A percentile compares a stretch with the other conserved stretches of the same genome.
These are phyloP conservation scores for Rhamphomyia laevipes DNA, from an alignment of 2,888 invertebrate species.

Conservation along the genomic window DNA sequence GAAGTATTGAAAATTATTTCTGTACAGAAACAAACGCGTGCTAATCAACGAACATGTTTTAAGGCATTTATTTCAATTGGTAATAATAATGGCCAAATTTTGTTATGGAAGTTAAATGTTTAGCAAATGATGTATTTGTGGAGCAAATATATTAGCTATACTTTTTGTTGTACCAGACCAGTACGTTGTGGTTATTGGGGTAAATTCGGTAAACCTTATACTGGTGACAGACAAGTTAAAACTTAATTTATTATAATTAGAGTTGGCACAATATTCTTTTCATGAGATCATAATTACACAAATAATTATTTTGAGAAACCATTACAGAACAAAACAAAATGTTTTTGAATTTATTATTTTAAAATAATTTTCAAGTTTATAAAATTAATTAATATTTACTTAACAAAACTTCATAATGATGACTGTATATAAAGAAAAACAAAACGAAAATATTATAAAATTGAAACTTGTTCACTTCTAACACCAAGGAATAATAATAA, in stretches of 20 bases:
- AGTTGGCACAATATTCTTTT: no score
- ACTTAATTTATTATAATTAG: conserved; percentile 21
- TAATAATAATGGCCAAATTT: conserved; percentile 97
- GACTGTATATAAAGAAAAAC: no score
- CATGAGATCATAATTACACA: no score
- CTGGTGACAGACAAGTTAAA: conserved; percentile 38
- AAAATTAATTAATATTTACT: no score
- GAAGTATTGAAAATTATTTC: conserved; percentile 99
- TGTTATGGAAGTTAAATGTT: conserved; percentile 98
- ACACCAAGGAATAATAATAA: no score
- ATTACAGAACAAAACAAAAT: no score
- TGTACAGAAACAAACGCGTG: conserved; percentile 99
- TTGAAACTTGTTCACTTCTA: no score
- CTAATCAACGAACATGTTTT: conserved; percentile 98
- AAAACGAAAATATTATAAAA: no score
- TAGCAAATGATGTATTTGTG: conserved; percentile 99
- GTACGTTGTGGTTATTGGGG: conserved; percentile 99
- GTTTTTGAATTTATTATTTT: no score
- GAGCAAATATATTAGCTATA: conserved; percentile 97
- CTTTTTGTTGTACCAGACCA: conserved; percentile 94
- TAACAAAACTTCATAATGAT: no score
- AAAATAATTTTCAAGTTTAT: no score
- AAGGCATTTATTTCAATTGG: conserved; percentile 95
- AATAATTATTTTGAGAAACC: no score
- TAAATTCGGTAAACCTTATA: conserved; percentile 98